Evolutionary conservation across 2,113 vertebrate genomes (phyloP).

Genomic region (Ornithorhynchus anatinus): DNA sequence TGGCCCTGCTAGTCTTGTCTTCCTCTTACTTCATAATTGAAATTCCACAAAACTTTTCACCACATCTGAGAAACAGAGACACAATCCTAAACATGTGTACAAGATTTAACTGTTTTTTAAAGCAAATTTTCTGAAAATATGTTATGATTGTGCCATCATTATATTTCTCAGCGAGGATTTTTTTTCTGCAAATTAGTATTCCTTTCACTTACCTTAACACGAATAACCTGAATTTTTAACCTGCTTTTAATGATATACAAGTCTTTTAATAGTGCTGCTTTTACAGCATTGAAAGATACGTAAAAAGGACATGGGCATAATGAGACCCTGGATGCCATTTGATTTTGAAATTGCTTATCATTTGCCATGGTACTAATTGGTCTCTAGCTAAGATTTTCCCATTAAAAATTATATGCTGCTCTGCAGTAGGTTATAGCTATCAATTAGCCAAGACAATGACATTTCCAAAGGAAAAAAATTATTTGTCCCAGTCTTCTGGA

Average conservation of each 20-base stretch:
- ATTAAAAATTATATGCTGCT: constrained; percentile 36
- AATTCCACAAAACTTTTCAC: no score
- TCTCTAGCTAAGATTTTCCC: constrained; percentile 9
- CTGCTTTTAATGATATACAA: not conserved
- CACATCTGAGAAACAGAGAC: no score
- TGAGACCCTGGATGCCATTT: constrained; percentile 12
- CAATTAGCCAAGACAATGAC: constrained; percentile 25
- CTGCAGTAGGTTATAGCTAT: constrained; percentile 3
- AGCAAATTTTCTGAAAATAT: no score
- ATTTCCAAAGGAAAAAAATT: constrained; percentile 24
- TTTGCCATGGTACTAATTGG: constrained; percentile 39
- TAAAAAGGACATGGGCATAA: not conserved
- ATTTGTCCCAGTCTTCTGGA: not conserved
- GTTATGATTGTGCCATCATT: not conserved
- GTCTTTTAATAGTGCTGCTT: not conserved
- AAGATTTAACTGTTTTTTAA: not conserved
- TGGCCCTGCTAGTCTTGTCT: no score
- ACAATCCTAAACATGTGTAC: not conserved
- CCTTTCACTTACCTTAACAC: not conserved
- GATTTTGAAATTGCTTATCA: constrained; percentile 32
- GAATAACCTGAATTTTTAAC: not conserved
- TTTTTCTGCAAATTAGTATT: not conserved
- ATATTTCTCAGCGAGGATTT: not conserved
- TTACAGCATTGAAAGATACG: not conserved
- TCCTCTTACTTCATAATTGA: no score